A percentile compares a stretch with the other conserved stretches of the same genome.
Conservation (phyloP, 2,888 invertebrate genomes). For the Ophioninae sp. region DNA sequence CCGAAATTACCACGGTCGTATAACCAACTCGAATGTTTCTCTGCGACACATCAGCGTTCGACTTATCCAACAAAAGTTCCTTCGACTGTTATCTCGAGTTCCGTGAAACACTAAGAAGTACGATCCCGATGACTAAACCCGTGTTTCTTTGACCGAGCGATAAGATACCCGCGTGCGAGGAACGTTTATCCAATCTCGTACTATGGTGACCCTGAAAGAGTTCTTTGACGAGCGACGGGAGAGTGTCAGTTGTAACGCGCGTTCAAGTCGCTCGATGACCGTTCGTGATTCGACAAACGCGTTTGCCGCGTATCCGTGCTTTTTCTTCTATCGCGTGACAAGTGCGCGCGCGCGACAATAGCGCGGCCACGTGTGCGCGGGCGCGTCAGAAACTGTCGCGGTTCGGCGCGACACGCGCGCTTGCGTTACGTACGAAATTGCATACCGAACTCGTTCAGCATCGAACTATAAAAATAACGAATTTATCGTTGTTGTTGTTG, state of each 20-base stretch:
- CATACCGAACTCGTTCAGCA: background rate
- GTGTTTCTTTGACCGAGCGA: slow-evolving; percentile 19
- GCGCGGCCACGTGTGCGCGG: slow-evolving; percentile 10
- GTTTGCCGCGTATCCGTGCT: background rate
- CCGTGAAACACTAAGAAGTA: slow-evolving; percentile 16
- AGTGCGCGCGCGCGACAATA: background rate
- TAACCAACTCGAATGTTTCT: too few relatives aligned
- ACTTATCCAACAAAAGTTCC: background rate
- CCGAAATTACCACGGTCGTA: too few relatives aligned
- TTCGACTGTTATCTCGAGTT: slow-evolving; percentile 24
- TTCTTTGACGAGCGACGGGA: slow-evolving; percentile 31
- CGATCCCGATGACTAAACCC: slow-evolving; percentile 18
- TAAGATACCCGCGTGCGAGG: slow-evolving; percentile 22
- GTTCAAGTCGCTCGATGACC: slow-evolving; percentile 31
- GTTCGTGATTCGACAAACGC: background rate
- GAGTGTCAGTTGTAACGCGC: slow-evolving; percentile 34
- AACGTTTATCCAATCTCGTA: slow-evolving; percentile 9
- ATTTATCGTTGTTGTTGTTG: background rate
- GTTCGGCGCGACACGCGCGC: background rate
- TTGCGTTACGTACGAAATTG: background rate
- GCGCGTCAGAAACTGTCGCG: background rate
- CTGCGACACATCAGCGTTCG: background rate
- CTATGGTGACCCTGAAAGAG: slow-evolving; percentile 45
- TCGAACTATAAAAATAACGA: background rate
- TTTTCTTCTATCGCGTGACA: background rate